Evolutionary conservation across 1,140 invertebrate species (phyloP).

Genomic region (Eriocheir sinensis): DNA sequence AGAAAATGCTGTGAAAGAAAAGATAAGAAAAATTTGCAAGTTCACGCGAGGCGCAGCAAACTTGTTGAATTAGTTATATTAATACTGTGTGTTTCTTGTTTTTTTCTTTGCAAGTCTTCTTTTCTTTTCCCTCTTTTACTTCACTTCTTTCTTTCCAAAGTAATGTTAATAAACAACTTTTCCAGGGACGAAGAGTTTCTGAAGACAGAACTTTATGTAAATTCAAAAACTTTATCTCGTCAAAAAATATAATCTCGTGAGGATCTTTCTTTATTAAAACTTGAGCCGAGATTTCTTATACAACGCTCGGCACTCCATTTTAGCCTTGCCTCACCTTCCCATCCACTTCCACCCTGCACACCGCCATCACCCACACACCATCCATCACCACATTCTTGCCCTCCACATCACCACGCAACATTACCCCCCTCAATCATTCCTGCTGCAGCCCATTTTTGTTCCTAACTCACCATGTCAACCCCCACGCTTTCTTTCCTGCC

Average conservation of each 20-base stretch:
- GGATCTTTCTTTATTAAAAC: constrained; percentile 26
- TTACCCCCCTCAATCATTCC: too few relatives aligned
- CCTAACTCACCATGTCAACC: background rate
- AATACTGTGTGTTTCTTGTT: background rate
- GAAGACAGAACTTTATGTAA: background rate
- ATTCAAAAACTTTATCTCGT: constrained; percentile 18
- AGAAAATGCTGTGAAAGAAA: background rate
- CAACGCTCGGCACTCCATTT: background rate
- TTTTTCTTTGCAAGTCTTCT: background rate
- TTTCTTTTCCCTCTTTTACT: background rate
- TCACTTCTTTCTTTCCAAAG: background rate
- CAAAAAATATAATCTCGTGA: constrained; percentile 1
- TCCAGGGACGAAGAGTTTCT: background rate
- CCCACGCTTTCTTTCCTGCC: background rate
- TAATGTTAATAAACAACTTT: constrained; percentile 38
- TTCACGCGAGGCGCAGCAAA: background rate
- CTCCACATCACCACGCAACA: too few relatives aligned
- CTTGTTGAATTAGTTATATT: background rate
- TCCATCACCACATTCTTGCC: too few relatives aligned
- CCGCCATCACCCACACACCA: too few relatives aligned
- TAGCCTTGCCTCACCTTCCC: background rate
- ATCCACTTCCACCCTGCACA: too few relatives aligned
- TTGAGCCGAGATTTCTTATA: background rate
- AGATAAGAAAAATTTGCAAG: background rate
- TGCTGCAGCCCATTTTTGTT: background rate